Evolutionary conservation across 1,140 invertebrate species (phyloP).

Genomic region (Macrocentrus cingulum): DNA sequence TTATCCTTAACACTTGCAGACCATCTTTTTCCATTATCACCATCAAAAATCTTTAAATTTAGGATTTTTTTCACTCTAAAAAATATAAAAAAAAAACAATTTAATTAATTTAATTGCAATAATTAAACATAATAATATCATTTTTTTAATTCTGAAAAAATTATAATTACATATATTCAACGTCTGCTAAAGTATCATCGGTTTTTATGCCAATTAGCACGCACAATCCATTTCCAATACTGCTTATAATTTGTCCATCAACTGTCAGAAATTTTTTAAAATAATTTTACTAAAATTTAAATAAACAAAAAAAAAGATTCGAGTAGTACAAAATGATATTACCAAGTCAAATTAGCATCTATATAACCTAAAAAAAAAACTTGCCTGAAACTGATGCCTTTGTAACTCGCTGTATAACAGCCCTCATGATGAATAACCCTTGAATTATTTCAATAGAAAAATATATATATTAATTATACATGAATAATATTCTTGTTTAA

Average conservation of each 20-base stretch:
- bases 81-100: slow-evolving; percentile 25
- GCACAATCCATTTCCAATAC: slow-evolving; percentile 82
- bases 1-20: slow-evolving; percentile 77
- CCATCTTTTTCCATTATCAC: slow-evolving; percentile 78
- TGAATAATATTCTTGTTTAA: not conserved
- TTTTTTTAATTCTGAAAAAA: too few species aligned
- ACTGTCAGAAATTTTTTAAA: slow-evolving; percentile 63
- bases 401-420: slow-evolving; percentile 73
- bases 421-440: slow-evolving; percentile 64
- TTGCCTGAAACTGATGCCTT: slow-evolving; percentile 73
- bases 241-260: slow-evolving; percentile 75
- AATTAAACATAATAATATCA: too few species aligned
- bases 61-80: slow-evolving; percentile 78
- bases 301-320: too few species aligned
- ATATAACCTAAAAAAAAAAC: slow-evolving; percentile 29
- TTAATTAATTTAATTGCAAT: too few species aligned
- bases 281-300: slow-evolving; percentile 21
- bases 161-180: slow-evolving; percentile 79
- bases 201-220: slow-evolving; percentile 82
- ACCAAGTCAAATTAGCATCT: slow-evolving; percentile 26
- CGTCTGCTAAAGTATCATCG: slow-evolving; percentile 76
- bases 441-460: not conserved
- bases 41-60: slow-evolving; percentile 81
- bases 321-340: too few species aligned
- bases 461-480: not conserved